phyloP scores from a whole-genome alignment of 2,113 vertebrate species.

The Cyphomyrus discorhynchus region DNA sequence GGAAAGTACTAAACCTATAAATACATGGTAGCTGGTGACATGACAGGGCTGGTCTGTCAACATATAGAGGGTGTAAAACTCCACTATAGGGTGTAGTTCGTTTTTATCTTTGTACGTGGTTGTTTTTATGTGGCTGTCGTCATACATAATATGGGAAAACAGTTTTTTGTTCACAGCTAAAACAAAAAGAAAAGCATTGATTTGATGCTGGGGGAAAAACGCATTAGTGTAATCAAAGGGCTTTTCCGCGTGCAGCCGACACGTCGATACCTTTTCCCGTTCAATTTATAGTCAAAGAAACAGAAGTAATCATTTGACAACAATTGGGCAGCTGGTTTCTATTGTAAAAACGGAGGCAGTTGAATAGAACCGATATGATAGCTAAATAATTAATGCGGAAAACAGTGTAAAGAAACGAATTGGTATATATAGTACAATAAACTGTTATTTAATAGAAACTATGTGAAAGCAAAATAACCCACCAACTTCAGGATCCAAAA shows the following conservation, averaged over 20 bases:
- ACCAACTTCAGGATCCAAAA: neutral
- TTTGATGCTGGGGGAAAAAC: neutral
- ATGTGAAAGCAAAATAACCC: neutral
- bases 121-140: neutral
- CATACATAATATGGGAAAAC: neutral
- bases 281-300: neutral
- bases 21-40: neutral
- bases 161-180: neutral
- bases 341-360: neutral
- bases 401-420: neutral
- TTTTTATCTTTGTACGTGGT: neutral
- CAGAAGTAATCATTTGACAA: neutral
- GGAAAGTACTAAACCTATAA: neutral
- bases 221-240: neutral
- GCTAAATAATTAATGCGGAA: neutral
- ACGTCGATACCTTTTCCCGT: neutral
- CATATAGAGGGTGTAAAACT: neutral
- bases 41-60: neutral
- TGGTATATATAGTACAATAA: neutral
- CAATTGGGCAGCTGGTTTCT: neutral
- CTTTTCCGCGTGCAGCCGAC: neutral
- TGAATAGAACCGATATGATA: neutral
- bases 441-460: neutral
- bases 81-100: neutral
- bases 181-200: neutral